These are phyloP conservation scores for Sciurus vulgaris DNA, from an alignment of 2,797 vertebrate species.

Conservation along the genomic window DNA sequence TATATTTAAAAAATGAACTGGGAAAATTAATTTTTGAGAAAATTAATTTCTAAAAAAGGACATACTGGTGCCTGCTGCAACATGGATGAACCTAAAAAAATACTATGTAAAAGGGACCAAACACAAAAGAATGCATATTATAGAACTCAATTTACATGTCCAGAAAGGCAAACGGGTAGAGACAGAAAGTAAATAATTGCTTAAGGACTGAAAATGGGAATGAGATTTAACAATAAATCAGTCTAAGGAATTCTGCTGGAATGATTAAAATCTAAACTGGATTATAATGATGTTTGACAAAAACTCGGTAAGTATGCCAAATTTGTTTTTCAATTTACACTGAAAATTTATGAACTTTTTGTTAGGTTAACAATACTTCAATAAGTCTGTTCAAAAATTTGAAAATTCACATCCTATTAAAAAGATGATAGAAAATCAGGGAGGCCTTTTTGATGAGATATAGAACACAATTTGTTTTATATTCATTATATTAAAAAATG, in stretches of 20 bases:
- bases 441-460: background rate
- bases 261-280: background rate
- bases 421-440: slow-evolving; percentile 1
- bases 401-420: background rate
- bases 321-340: background rate
- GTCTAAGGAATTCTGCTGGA: background rate
- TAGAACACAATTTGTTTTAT: background rate
- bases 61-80: background rate
- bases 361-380: background rate
- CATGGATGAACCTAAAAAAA: background rate
- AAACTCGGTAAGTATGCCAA: background rate
- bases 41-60: background rate
- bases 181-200: background rate
- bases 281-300: background rate
- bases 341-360: background rate
- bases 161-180: background rate
- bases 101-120: background rate
- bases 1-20: background rate
- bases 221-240: background rate
- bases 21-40: background rate
- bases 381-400: background rate
- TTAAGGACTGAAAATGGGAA: background rate
- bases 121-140: background rate
- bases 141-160: background rate
- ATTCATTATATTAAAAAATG: background rate